Conservation (phyloP, 1,140 invertebrate genomes). For the Diploscapter pachys region DNA sequence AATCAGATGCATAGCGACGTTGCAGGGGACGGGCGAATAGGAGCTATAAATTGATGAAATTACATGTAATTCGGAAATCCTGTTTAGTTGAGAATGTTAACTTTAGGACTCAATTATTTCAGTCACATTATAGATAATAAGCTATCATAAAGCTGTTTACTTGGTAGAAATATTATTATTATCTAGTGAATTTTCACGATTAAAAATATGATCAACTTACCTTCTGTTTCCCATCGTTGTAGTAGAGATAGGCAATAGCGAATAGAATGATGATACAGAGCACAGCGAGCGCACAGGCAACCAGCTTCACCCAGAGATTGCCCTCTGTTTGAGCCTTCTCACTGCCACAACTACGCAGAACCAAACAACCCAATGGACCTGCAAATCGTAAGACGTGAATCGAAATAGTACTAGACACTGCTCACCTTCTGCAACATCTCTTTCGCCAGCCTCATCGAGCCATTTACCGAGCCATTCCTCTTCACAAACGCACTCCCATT, state of each 20-base stretch:
- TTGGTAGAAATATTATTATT: too few species aligned
- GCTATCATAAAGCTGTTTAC: too few species aligned
- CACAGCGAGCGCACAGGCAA: slow-evolving; percentile 15
- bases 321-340: slow-evolving; percentile 2
- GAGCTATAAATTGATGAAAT: too few species aligned
- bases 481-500: slow-evolving; percentile 51
- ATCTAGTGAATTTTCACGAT: too few species aligned
- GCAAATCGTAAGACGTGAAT: too few species aligned
- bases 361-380: slow-evolving; percentile 41
- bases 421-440: slow-evolving; percentile 41
- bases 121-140: too few species aligned
- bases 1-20: too few species aligned
- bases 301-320: slow-evolving; percentile 17
- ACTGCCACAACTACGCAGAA: slow-evolving; percentile 2
- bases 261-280: slow-evolving; percentile 20
- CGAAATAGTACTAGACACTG: too few species aligned
- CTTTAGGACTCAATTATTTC: too few species aligned
- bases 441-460: slow-evolving; percentile 44
- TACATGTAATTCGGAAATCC: too few species aligned
- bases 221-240: slow-evolving; percentile 18
- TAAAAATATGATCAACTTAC: background rate
- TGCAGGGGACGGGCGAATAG: too few species aligned
- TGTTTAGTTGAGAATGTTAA: too few species aligned
- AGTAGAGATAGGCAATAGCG: slow-evolving; percentile 22
- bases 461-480: slow-evolving; percentile 51